Conservation (phyloP, 1,140 invertebrate genomes). For the Melipona quadrifasciata region DNA sequence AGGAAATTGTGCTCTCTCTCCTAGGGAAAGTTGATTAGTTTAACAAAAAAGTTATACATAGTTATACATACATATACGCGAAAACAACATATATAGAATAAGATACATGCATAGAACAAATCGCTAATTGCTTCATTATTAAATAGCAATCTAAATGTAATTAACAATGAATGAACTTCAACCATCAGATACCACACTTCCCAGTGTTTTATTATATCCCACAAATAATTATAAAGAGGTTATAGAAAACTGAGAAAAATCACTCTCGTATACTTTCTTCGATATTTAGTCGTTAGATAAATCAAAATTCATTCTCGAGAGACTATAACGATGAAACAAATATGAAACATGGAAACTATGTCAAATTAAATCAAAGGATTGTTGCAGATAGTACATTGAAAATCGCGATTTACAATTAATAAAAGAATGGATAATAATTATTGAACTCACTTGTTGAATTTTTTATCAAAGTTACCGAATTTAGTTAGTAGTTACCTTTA, state of each 20-base stretch:
- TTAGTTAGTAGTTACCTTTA: conserved; percentile 11
- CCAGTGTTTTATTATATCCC: neutral
- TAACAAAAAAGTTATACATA: neutral
- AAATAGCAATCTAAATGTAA: neutral
- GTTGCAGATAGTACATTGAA: neutral
- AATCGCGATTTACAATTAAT: neutral
- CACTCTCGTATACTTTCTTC: neutral
- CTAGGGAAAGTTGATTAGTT: neutral
- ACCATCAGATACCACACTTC: neutral
- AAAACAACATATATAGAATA: no score
- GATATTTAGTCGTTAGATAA: neutral
- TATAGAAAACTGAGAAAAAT: neutral
- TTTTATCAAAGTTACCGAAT: neutral
- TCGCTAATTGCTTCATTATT: neutral
- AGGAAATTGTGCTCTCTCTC: neutral
- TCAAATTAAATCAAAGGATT: neutral
- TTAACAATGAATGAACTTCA: neutral
- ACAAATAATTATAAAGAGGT: neutral
- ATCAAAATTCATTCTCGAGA: neutral
- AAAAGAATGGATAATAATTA: conserved; percentile 26
- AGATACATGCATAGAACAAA: no score
- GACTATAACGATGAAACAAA: neutral
- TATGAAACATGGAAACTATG: conserved; percentile 1
- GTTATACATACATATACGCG: no score
- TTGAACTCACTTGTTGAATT: neutral